A percentile compares a stretch with the other conserved stretches of the same genome.
These are phyloP conservation scores for Hesperia comma DNA, from an alignment of 2,888 invertebrate species.

Conservation along the genomic window DNA sequence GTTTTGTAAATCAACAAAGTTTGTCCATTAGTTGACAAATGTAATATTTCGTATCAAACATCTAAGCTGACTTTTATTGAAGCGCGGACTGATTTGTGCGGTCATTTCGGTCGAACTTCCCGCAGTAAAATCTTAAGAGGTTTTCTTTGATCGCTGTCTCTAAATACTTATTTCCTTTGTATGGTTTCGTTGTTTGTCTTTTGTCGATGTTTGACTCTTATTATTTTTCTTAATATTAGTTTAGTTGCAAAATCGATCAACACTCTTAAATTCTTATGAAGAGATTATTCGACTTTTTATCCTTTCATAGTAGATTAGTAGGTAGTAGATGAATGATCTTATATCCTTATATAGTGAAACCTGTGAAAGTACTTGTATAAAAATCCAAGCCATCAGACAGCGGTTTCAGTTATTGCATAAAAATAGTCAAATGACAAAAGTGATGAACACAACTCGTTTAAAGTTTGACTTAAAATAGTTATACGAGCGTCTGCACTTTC, in stretches of 20 bases:
- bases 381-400: too few species aligned
- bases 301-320: too few species aligned
- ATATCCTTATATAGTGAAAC: too few species aligned
- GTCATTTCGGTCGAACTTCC: constrained; percentile 17
- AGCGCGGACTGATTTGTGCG: constrained; percentile 13
- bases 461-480: neutral
- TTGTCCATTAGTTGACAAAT: constrained; percentile 16
- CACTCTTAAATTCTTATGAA: too few species aligned
- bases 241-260: too few species aligned
- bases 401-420: too few species aligned
- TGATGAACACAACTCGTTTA: too few species aligned
- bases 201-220: neutral
- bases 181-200: neutral
- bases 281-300: too few species aligned
- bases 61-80: constrained; percentile 26
- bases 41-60: constrained; percentile 22
- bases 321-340: too few species aligned
- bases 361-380: too few species aligned
- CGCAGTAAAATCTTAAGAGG: constrained; percentile 14
- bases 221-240: too few species aligned
- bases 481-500: neutral
- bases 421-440: too few species aligned
- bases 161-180: neutral
- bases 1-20: neutral
- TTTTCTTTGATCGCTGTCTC: constrained; percentile 20